phyloP scores from a whole-genome alignment of 2,888 invertebrate species.

The Hipparchia sbordonii region DNA sequence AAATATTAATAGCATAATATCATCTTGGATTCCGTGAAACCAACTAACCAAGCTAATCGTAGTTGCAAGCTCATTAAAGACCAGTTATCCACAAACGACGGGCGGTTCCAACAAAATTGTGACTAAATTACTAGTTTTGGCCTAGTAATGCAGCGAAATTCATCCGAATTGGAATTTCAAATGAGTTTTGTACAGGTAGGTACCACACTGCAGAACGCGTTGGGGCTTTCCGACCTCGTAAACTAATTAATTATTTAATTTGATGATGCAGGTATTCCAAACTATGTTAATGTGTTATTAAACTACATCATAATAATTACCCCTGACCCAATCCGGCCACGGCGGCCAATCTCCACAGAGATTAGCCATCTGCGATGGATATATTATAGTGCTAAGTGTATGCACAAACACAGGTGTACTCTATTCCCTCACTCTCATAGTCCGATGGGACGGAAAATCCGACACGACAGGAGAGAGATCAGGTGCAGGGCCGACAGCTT shows the following conservation, averaged over 20 bases:
- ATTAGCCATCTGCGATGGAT: no score
- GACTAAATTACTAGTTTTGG: conserved; percentile 2
- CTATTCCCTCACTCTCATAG: no score
- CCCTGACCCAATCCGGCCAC: no score
- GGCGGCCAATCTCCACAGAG: no score
- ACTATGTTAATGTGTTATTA: neutral
- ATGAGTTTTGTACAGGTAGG: neutral
- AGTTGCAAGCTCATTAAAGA: neutral
- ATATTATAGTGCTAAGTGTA: no score
- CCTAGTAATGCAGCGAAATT: conserved; percentile 7
- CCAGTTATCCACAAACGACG: conserved; percentile 1
- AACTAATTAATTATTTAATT: conserved; percentile 1
- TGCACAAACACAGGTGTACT: no score
- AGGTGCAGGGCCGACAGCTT: no score
- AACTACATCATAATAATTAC: no score
- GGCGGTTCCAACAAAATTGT: neutral
- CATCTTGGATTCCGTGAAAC: no score
- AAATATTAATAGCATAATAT: no score
- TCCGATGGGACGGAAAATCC: no score
- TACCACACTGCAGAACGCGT: neutral
- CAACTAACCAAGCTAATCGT: neutral
- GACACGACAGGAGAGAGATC: no score
- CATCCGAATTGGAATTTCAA: neutral
- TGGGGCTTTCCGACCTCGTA: neutral
- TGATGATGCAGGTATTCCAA: neutral